Base-by-base conservation (phyloP, 1,140 invertebrate genomes). In the Pogonus chalceus region DNA sequence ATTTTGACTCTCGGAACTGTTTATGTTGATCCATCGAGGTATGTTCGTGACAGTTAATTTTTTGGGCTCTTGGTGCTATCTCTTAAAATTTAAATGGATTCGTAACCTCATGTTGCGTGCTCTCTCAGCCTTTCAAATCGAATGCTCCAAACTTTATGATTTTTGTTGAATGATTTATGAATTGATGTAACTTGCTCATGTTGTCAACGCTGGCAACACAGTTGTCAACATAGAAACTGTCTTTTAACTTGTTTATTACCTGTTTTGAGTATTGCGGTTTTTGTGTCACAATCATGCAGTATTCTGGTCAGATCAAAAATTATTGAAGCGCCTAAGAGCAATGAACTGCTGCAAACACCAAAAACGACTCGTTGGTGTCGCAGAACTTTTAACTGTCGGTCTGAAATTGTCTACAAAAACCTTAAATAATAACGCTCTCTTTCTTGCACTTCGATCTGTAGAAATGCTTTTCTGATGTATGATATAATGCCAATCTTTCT, bases 381-480 rank as follows among this genome's bases (percentile, higher is more conserved):
- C 52, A 58, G 67, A 24, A 60, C 49, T 14, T 39, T 35, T 1
- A 59, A 35, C 55, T 53, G 1, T 53, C 47, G n/a, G 21, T 24
- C 24, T 14, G 35, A 14, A 26, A 46, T 21, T 47, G 49, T 52
- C 65, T 67, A 71, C 1, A 69, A 26, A 48, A 69, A 70, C n/a
- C 60, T 43, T 0, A 69, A 20, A 54, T 54, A 60, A 20, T 69
- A 56, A 16, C 67, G 26, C 48, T 72, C 65, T 12, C 56, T 24
- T 20, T 50, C 14, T 23, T 22, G 1, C 20, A 65, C 14, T 7
- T 16, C 37, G 9, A 74, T 68, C 53, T 69, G 64, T 9, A 69
- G 55, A 60, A 75, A 75, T 0, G 67, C 71, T 31, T 68, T 69
- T 24, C 58, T 54, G 4, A 75, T 72, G 49, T 74, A 70, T 0